Conservation (phyloP, 1,140 invertebrate species). For the Drosophila saltans region DNA sequence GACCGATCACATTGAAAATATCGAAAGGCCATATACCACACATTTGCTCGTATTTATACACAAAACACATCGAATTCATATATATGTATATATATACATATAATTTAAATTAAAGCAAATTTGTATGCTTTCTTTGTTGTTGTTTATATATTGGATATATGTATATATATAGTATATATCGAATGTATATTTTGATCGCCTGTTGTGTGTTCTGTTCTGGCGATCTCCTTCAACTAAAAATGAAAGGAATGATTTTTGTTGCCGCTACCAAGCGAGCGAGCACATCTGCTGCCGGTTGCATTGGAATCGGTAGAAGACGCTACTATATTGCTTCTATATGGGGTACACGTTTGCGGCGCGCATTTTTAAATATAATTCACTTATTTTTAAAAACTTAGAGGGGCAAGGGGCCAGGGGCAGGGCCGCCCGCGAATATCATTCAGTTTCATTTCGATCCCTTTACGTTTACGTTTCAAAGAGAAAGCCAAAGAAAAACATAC, state of each 20-base stretch:
- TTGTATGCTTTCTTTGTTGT: constrained; percentile 71
- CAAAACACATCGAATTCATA: constrained; percentile 44
- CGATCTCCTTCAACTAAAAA: constrained; percentile 73
- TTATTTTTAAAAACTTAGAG: constrained; percentile 51
- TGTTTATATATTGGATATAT: constrained; percentile 58
- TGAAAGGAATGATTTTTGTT: constrained; percentile 62
- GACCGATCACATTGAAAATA: constrained; percentile 53
- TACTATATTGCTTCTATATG: constrained; percentile 2
- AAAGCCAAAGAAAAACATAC: not conserved
- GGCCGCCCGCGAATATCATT: constrained; percentile 13
- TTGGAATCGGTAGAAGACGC: constrained; percentile 45
- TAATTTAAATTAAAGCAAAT: constrained; percentile 2
- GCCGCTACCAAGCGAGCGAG: constrained; percentile 14
- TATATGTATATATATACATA: not conserved
- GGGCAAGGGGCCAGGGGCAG: constrained; percentile 23
- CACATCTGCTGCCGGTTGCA: constrained; percentile 39
- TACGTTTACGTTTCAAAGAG: not conserved
- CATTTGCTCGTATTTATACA: constrained; percentile 6
- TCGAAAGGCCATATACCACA: constrained; percentile 46
- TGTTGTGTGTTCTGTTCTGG: constrained; percentile 57
- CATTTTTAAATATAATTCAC: constrained; percentile 62
- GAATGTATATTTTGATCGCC: constrained; percentile 59
- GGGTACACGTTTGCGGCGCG: constrained; percentile 35
- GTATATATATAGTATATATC: constrained; percentile 54
- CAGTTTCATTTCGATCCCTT: constrained; percentile 13